These are phyloP conservation scores for Oreochromis niloticus DNA, from an alignment of 2,113 vertebrate genomes.

Conservation along the genomic window DNA sequence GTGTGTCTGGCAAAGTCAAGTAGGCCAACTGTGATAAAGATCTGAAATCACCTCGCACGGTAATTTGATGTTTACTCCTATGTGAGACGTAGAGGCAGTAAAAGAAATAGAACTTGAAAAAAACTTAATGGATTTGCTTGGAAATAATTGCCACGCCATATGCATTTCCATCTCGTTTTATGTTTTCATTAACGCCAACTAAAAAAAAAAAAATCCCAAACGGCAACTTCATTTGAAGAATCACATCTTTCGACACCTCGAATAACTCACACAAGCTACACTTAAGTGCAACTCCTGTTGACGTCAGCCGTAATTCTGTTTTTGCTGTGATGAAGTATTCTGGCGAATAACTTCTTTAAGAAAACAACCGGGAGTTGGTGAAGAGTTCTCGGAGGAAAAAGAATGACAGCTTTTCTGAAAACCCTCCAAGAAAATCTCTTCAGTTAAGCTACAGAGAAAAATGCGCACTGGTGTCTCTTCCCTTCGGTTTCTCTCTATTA, in stretches of 20 bases:
- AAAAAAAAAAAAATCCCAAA: not conserved
- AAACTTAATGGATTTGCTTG: slow-evolving; percentile 9
- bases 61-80: not conserved
- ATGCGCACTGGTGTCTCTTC: not conserved
- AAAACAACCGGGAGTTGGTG: slow-evolving; percentile 55
- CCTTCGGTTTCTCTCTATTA: not conserved
- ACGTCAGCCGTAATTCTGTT: slow-evolving; percentile 62
- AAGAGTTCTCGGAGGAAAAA: slow-evolving; percentile 25
- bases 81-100: not conserved
- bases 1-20: not conserved
- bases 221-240: slow-evolving; percentile 39
- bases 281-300: slow-evolving; percentile 55
- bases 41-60: not conserved
- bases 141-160: slow-evolving; percentile 17
- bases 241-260: slow-evolving; percentile 54
- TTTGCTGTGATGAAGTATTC: slow-evolving; percentile 55
- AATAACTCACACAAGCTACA: slow-evolving; percentile 52
- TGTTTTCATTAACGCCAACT: slow-evolving; percentile 28
- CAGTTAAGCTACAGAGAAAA: slow-evolving; percentile 5
- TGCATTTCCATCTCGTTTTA: slow-evolving; percentile 29
- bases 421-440: slow-evolving; percentile 44
- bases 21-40: not conserved
- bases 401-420: slow-evolving; percentile 37
- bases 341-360: slow-evolving; percentile 48
- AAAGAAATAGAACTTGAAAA: not conserved